These are phyloP conservation scores for Zaprionus vittiger DNA, from an alignment of 1,140 invertebrate genomes.

Conservation along the genomic window DNA sequence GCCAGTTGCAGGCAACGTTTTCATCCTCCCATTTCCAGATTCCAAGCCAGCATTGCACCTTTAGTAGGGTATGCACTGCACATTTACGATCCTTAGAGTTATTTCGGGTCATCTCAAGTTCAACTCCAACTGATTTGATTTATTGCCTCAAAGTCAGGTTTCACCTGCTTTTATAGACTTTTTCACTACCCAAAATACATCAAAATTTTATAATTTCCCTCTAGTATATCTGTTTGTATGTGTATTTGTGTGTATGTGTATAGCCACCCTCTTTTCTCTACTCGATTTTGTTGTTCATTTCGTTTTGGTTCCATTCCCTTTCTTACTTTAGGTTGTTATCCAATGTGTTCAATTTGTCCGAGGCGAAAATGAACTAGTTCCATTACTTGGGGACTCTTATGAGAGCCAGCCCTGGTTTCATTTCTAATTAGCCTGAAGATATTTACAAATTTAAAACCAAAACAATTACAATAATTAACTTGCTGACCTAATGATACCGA, in stretches of 20 bases:
- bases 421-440: slow-evolving; percentile 50
- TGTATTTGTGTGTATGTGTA: not conserved
- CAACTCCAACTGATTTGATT: not conserved
- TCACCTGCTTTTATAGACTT: slow-evolving; percentile 58
- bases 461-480: slow-evolving; percentile 73
- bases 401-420: slow-evolving; percentile 46
- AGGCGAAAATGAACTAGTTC: slow-evolving; percentile 51
- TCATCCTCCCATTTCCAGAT: slow-evolving; percentile 48
- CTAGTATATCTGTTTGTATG: not conserved
- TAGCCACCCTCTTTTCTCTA: not conserved
- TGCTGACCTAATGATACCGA: slow-evolving; percentile 49
- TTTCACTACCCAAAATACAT: not conserved
- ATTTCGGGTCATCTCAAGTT: slow-evolving; percentile 35
- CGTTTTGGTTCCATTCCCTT: not conserved
- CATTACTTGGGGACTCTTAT: not conserved
- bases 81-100: slow-evolving; percentile 39
- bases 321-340: not conserved
- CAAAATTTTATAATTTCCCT: slow-evolving; percentile 12
- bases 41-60: slow-evolving; percentile 47
- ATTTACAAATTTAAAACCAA: slow-evolving; percentile 56
- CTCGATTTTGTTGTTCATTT: not conserved
- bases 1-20: not conserved
- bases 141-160: not conserved
- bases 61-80: slow-evolving; percentile 31
- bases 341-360: not conserved